Evolutionary conservation across 1,140 invertebrate genomes (phyloP).

Genomic region (Periplaneta americana): DNA sequence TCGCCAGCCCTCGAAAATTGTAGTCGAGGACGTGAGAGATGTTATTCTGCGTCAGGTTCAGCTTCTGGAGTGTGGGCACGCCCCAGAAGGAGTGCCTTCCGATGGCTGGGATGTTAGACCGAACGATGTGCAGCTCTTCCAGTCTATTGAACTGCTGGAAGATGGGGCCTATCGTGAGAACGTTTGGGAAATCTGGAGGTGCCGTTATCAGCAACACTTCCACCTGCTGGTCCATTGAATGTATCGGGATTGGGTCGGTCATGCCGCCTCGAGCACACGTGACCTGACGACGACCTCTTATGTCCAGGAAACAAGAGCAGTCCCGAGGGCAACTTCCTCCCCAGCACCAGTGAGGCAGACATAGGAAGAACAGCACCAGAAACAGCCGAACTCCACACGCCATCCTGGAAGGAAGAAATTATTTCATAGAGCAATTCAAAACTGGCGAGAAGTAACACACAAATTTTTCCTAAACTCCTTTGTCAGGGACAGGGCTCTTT

Average conservation of each 20-base stretch:
- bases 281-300: slow-evolving; percentile 22
- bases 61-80: slow-evolving; percentile 54
- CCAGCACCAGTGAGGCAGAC: neutral
- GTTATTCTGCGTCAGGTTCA: slow-evolving; percentile 72
- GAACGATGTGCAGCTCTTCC: slow-evolving; percentile 67
- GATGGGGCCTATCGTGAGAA: slow-evolving; percentile 66
- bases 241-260: slow-evolving; percentile 48
- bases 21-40: slow-evolving; percentile 47
- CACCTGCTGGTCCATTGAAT: slow-evolving; percentile 51
- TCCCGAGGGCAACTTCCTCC: slow-evolving; percentile 23
- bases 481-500: too few relatives aligned
- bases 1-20: slow-evolving; percentile 36
- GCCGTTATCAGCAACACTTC: slow-evolving; percentile 64
- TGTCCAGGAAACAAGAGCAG: slow-evolving; percentile 26
- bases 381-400: neutral
- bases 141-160: slow-evolving; percentile 58
- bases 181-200: slow-evolving; percentile 54
- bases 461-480: too few relatives aligned
- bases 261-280: slow-evolving; percentile 52
- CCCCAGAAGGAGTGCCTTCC: slow-evolving; percentile 74
- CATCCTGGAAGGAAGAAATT: neutral
- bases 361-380: neutral
- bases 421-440: too few relatives aligned
- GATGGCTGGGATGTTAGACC: slow-evolving; percentile 70
- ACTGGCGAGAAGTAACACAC: too few relatives aligned